Percentiles rank a stretch among this genome's conserved stretches.
Evolutionary conservation across 2,888 invertebrate species (phyloP).

Genomic region (Muscina levida): DNA sequence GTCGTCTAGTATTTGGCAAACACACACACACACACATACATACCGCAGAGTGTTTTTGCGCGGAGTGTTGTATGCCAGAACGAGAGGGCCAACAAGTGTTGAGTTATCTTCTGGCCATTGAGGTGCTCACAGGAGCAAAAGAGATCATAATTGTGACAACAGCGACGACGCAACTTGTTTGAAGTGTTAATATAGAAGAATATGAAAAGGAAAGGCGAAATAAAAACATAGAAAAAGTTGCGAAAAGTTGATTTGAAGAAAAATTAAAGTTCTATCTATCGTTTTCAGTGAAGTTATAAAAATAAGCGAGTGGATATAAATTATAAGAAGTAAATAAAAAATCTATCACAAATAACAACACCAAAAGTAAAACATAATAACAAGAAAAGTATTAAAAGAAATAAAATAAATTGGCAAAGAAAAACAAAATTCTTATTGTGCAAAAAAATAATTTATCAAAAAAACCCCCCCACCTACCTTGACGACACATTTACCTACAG

Average conservation of each 20-base stretch:
- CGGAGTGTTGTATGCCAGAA: slow-evolving; percentile 8
- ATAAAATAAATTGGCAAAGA: no score
- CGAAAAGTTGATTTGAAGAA: neutral
- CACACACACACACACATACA: no score
- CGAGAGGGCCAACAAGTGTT: slow-evolving; percentile 60
- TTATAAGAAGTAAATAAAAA: neutral
- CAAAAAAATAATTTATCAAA: no score
- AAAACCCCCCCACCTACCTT: no score
- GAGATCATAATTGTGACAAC: slow-evolving; percentile 45
- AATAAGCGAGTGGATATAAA: neutral
- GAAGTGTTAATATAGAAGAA: slow-evolving; percentile 54
- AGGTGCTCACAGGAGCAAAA: slow-evolving; percentile 44
- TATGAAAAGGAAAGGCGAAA: slow-evolving; percentile 23
- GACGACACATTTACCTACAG: no score
- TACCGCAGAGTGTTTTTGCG: slow-evolving; percentile 45
- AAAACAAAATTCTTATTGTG: no score
- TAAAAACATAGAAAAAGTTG: slow-evolving; percentile 31
- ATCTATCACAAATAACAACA: slow-evolving; percentile 6
- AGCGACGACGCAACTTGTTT: slow-evolving; percentile 61
- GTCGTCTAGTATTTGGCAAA: slow-evolving; percentile 52
- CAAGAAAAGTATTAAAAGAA: no score
- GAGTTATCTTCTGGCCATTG: neutral
- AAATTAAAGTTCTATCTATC: no score
- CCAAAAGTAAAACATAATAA: neutral
- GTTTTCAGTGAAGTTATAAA: neutral